A percentile compares a stretch with the other conserved stretches of the same genome.
phyloP scores from a whole-genome alignment of 2,113 vertebrate genomes.

The Seriola dumerili region DNA sequence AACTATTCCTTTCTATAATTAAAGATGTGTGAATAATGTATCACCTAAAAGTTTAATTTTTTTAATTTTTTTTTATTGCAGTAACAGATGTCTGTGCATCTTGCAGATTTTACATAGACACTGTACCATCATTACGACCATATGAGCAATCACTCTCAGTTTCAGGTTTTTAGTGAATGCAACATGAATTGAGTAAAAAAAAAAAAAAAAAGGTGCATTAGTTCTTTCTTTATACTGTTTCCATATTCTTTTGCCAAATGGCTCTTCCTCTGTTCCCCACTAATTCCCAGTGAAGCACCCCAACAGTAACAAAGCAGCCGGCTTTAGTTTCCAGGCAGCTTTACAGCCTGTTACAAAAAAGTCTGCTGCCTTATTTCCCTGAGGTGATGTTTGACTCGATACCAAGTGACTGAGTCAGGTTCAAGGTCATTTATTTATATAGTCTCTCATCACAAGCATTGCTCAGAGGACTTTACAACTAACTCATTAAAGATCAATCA shows the following conservation, averaged over 20 bases:
- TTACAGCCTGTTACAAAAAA: not conserved
- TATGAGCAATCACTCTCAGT: too few relatives aligned
- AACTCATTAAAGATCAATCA: too few relatives aligned
- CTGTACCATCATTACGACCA: too few relatives aligned
- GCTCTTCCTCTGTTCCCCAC: not conserved
- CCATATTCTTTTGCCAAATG: not conserved
- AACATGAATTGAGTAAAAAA: too few relatives aligned
- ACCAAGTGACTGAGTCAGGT: not conserved
- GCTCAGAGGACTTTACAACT: too few relatives aligned
- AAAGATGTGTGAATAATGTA: too few relatives aligned
- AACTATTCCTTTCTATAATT: too few relatives aligned
- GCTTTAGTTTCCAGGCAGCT: not conserved
- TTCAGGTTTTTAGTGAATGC: too few relatives aligned
- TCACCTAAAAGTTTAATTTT: too few relatives aligned
- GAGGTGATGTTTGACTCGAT: not conserved
- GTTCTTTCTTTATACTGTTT: not conserved
- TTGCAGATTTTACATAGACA: too few relatives aligned
- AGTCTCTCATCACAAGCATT: not conserved
- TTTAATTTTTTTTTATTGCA: too few relatives aligned
- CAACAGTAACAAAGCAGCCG: not conserved
- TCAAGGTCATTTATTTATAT: slow-evolving; percentile 12
- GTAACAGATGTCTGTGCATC: too few relatives aligned
- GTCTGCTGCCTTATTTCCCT: slow-evolving; percentile 9
- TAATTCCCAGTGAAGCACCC: not conserved
- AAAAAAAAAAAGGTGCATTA: not conserved